phyloP scores from a whole-genome alignment of 2,113 vertebrate genomes.

The Panthera tigris region DNA sequence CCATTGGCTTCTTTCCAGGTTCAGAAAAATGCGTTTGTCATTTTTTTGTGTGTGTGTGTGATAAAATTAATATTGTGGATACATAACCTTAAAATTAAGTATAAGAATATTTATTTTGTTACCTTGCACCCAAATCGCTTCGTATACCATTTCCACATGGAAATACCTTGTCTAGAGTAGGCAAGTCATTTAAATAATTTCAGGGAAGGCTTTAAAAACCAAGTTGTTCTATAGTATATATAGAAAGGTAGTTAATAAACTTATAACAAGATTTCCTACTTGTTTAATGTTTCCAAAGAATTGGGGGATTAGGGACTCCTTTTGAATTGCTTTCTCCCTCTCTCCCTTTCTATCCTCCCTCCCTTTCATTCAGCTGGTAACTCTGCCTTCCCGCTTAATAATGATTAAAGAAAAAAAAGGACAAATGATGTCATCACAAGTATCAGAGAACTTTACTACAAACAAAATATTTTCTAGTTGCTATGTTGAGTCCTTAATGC shows the following conservation, averaged over 20 bases:
- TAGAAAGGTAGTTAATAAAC: neutral
- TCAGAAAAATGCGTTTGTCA: slow-evolving; percentile 25
- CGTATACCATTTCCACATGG: neutral
- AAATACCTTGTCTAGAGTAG: neutral
- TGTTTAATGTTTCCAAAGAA: slow-evolving; percentile 5
- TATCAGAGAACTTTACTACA: slow-evolving; percentile 46
- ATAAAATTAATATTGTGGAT: neutral
- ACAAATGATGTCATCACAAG: neutral
- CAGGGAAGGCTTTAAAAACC: neutral
- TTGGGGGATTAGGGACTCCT: neutral
- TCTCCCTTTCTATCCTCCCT: fast-evolving
- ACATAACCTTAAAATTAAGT: slow-evolving; percentile 49
- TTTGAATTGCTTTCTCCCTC: neutral
- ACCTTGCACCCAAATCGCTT: neutral
- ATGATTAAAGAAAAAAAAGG: neutral
- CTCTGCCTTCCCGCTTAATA: neutral
- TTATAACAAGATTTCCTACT: neutral
- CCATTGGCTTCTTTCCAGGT: neutral
- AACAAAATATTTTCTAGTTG: neutral
- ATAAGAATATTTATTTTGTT: slow-evolving; percentile 22
- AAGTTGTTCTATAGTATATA: neutral
- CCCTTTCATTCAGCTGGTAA: neutral
- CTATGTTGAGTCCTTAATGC: neutral
- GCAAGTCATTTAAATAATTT: neutral
- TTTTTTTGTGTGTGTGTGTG: neutral